phyloP scores from a whole-genome alignment of 2,113 vertebrate genomes.

The Lagopus leucura region DNA sequence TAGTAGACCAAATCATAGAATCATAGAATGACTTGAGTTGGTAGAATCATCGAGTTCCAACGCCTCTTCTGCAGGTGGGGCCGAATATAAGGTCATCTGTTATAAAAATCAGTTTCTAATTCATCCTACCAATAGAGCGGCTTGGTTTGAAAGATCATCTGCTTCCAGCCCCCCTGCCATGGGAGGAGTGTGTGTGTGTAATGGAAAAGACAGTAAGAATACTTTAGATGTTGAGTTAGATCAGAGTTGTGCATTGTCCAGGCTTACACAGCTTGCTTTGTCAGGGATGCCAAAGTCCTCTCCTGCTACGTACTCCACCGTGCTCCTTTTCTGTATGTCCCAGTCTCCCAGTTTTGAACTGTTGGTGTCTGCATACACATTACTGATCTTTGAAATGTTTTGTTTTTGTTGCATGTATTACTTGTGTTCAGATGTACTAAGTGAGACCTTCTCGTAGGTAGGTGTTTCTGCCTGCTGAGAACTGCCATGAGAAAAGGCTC shows the following conservation, averaged over 20 bases:
- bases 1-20: background rate
- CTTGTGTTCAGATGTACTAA: background rate
- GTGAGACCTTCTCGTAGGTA: rapidly evolving
- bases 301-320: background rate
- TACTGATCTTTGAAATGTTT: background rate
- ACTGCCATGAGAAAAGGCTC: background rate
- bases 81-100: background rate
- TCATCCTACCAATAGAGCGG: background rate
- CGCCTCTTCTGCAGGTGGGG: too few species aligned
- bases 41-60: too few species aligned
- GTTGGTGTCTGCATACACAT: background rate
- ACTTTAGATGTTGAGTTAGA: background rate
- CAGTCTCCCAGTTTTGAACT: background rate
- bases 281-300: rapidly evolving
- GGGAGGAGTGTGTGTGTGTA: background rate
- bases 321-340: background rate
- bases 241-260: background rate
- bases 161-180: too few species aligned
- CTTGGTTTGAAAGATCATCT: too few species aligned
- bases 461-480: background rate
- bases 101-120: background rate
- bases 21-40: too few species aligned
- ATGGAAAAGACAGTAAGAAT: background rate
- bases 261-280: background rate
- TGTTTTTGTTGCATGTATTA: rapidly evolving